Evolutionary conservation across 2,888 invertebrate species (phyloP), one percentile per base, ranked within the genome.

Genomic region (Cloeon dipterum): DNA sequence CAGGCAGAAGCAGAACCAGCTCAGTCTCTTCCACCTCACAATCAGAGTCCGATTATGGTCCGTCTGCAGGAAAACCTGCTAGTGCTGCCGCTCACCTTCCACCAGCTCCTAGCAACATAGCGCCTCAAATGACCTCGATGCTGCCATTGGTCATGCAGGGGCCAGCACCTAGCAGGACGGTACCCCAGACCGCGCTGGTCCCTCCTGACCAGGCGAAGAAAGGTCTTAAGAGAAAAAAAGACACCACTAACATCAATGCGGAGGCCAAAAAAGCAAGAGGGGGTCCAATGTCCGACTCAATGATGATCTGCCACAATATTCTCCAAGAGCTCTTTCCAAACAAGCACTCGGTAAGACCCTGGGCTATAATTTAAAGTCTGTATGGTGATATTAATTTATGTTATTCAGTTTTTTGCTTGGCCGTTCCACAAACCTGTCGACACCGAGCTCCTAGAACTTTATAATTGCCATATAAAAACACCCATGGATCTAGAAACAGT

Each of bases 401-500:
- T 35, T 36, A 41, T 45, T 32, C 60, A 86, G 85, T 79, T 79
- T 51, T 94, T 94, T 59, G 93, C 93, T 48, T 96, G 94, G 94
- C 94, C 96, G 45, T 99, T 99, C 62, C 91, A 94, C 58, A 91
- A 94, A 61, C 98, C 98, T 26, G 98, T 99, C 38, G 94, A 98
- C 61, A 94, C 91, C 17, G 85, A 85, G 52, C 67, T 83, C 48
- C 65, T 98, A 42, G 86, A 85, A 36, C 69, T 98, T 46, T 85
- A 85, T 57, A 98, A 98, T 62, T 99, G 99, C 62, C 88, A 94
- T 63, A 94, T 99, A 50, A 93, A 93, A 59, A 85, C 89, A 57
- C 98, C 98, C 11, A 99, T 99, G 98, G 98, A 99, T 62, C 68
- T 99, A 52, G 88, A 91, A 36, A 93, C 94, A n/a, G 86, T 96